phyloP scores from a whole-genome alignment of 2,113 vertebrate genomes.

The Muscicapa adusta region DNA sequence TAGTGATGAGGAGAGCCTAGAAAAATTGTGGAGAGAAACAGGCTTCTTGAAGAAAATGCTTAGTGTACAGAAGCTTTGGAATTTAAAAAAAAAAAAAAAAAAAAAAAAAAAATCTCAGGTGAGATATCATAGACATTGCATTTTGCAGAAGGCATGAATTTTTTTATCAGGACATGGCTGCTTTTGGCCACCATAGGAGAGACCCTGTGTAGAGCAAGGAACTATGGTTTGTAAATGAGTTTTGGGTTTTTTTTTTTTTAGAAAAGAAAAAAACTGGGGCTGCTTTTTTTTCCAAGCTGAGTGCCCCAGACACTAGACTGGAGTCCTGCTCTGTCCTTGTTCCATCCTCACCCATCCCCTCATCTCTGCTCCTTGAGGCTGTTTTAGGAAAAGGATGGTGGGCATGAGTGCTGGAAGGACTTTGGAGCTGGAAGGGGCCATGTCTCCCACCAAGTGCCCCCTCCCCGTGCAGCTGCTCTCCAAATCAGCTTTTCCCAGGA shows the following conservation, averaged over 20 bases:
- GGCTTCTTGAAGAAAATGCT: background rate
- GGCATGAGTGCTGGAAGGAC: background rate
- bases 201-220: background rate
- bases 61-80: background rate
- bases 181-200: background rate
- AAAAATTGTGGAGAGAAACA: background rate
- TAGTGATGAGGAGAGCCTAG: background rate
- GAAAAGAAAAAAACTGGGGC: background rate
- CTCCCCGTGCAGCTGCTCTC: background rate
- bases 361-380: fast-evolving
- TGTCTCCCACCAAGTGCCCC: background rate
- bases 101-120: background rate
- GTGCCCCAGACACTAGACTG: background rate
- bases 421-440: background rate
- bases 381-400: background rate
- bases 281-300: background rate
- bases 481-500: background rate
- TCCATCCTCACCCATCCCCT: background rate
- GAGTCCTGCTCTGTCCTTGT: background rate
- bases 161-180: background rate
- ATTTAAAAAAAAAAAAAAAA: background rate
- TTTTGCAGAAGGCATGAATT: fast-evolving
- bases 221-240: background rate
- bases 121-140: background rate
- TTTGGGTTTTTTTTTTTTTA: background rate